Percentiles rank a stretch among this genome's conserved stretches.
phyloP scores from a whole-genome alignment of 2,797 vertebrate genomes.

The Prionace glauca region DNA sequence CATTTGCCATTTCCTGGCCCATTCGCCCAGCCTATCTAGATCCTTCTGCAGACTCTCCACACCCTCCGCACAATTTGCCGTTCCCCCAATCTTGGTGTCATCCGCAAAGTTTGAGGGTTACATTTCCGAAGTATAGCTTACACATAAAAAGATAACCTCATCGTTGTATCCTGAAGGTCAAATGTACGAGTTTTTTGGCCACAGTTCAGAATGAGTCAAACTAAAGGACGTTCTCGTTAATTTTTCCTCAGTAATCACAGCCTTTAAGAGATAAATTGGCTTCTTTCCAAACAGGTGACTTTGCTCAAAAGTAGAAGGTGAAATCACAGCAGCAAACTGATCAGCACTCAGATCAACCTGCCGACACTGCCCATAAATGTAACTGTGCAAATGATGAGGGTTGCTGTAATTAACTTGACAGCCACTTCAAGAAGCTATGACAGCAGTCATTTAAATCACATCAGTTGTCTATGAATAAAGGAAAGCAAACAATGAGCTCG shows the following conservation, averaged over 20 bases:
- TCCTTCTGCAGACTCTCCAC: too few relatives aligned
- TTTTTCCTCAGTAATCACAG: not conserved
- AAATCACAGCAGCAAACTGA: not conserved
- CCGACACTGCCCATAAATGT: not conserved
- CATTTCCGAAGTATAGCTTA: too few relatives aligned
- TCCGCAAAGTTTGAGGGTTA: too few relatives aligned
- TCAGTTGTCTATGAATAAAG: not conserved
- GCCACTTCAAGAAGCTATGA: slow-evolving; percentile 13
- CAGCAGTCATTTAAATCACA: not conserved
- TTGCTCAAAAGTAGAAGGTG: not conserved
- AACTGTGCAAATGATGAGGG: not conserved
- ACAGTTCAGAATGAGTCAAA: not conserved
- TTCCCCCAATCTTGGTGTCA: too few relatives aligned
- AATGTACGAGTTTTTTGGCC: too few relatives aligned
- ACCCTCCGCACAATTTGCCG: too few relatives aligned
- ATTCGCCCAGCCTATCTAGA: too few relatives aligned
- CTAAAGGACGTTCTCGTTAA: not conserved
- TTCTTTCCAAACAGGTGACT: not conserved
- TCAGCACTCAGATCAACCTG: not conserved
- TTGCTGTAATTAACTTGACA: not conserved
- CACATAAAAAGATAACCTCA: too few relatives aligned
- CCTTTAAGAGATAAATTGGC: not conserved
- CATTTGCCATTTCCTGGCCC: too few relatives aligned
- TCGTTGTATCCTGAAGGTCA: too few relatives aligned
- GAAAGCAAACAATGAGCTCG: not conserved